Conservation (phyloP, 2,113 vertebrate genomes). For the Danionella cerebrum region DNA sequence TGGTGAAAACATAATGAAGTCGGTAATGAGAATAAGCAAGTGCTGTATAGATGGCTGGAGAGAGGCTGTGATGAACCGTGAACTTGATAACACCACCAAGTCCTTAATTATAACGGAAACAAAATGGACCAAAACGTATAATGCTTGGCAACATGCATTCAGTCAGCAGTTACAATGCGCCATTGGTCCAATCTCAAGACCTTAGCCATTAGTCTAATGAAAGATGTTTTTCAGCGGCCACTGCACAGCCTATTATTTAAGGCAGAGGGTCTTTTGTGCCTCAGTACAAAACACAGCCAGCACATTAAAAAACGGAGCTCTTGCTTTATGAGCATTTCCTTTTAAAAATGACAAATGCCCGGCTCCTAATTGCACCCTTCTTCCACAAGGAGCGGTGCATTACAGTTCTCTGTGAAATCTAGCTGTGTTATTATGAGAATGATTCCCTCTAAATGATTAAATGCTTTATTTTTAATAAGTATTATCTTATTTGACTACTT, state of each 20-base stretch:
- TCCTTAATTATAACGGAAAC: neutral
- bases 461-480: neutral
- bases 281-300: neutral
- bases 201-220: slow-evolving; percentile 17
- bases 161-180: neutral
- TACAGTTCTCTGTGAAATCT: neutral
- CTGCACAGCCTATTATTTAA: neutral
- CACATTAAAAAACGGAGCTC: slow-evolving; percentile 3
- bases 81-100: neutral
- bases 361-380: neutral
- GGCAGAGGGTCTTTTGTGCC: slow-evolving; percentile 11
- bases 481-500: neutral
- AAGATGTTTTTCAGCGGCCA: neutral
- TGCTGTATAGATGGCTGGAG: neutral
- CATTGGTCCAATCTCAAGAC: neutral
- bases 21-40: neutral
- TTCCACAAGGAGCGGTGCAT: neutral
- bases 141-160: neutral
- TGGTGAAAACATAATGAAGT: no score
- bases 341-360: slow-evolving; percentile 17
- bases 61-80: neutral
- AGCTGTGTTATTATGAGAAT: neutral
- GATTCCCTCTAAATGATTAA: neutral
- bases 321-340: slow-evolving; percentile 5
- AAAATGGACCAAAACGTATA: neutral